These are phyloP conservation scores for Temnothorax rugatulus DNA, from an alignment of 2,888 invertebrate species.

Conservation along the genomic window DNA sequence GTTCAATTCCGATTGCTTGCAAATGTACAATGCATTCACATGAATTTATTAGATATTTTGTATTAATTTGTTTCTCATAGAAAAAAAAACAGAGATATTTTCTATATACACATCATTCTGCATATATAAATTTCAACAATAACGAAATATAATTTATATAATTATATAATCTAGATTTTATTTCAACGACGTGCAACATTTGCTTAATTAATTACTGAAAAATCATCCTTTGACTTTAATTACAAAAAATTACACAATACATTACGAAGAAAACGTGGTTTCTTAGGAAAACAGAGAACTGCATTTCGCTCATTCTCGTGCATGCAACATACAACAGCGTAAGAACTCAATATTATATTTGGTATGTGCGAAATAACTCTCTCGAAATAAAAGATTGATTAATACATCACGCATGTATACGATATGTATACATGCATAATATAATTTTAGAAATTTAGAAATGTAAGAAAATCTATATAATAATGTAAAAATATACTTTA, in stretches of 20 bases:
- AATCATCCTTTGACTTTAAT: not conserved
- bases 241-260: slow-evolving; percentile 2
- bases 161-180: not conserved
- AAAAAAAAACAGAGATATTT: not conserved
- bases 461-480: too few relatives aligned
- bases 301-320: not conserved
- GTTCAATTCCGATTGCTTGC: not conserved
- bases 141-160: not conserved
- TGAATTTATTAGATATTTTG: not conserved
- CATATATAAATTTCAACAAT: not conserved
- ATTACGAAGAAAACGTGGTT: not conserved
- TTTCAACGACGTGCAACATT: not conserved
- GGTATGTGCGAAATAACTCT: not conserved
- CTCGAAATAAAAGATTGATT: not conserved
- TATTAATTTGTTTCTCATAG: not conserved
- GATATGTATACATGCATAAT: not conserved
- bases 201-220: slow-evolving; percentile 17
- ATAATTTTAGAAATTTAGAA: too few relatives aligned
- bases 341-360: slow-evolving; percentile 2
- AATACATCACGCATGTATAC: not conserved
- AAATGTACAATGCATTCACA: not conserved
- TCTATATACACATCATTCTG: not conserved
- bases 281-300: not conserved
- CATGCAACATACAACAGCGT: not conserved
- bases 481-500: too few relatives aligned